phyloP scores from a whole-genome alignment of 2,888 invertebrate genomes.

The Andrena chrysosceles region DNA sequence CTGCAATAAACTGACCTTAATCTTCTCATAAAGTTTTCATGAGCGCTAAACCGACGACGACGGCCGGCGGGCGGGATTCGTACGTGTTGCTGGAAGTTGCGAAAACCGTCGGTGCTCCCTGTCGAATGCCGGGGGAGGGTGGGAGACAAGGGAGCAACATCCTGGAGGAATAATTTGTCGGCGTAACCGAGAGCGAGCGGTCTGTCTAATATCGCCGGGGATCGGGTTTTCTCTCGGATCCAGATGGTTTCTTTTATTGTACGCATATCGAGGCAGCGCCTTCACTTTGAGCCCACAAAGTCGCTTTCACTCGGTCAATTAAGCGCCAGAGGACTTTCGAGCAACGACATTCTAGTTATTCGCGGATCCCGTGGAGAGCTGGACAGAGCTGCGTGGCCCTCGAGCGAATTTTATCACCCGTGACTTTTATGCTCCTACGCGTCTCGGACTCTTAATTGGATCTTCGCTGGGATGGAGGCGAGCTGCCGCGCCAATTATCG shows the following conservation, averaged over 20 bases:
- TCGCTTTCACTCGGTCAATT: slow-evolving; percentile 73
- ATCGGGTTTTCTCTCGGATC: slow-evolving; percentile 60
- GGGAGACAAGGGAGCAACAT: not conserved
- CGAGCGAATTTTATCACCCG: not conserved
- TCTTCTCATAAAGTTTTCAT: slow-evolving; percentile 57
- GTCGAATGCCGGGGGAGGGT: not conserved
- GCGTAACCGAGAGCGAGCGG: slow-evolving; percentile 32
- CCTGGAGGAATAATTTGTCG: slow-evolving; percentile 21
- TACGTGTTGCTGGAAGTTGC: slow-evolving; percentile 23
- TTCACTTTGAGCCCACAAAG: slow-evolving; percentile 67
- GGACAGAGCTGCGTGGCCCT: not conserved
- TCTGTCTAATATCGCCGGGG: slow-evolving; percentile 46
- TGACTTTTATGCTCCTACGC: slow-evolving; percentile 1
- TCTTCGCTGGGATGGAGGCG: slow-evolving; percentile 20
- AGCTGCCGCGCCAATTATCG: slow-evolving; percentile 37
- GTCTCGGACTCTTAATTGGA: slow-evolving; percentile 34
- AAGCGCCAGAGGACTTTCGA: slow-evolving; percentile 67
- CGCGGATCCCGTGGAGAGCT: slow-evolving; percentile 43
- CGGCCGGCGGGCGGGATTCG: not conserved
- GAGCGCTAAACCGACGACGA: slow-evolving; percentile 28
- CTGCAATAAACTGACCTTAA: slow-evolving; percentile 54
- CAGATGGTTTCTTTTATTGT: slow-evolving; percentile 70
- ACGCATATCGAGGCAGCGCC: slow-evolving; percentile 67
- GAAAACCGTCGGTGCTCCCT: slow-evolving; percentile 12
- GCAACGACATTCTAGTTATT: slow-evolving; percentile 63